Evolutionary conservation across 2,888 invertebrate species (phyloP).

Genomic region (Tillus elongatus): DNA sequence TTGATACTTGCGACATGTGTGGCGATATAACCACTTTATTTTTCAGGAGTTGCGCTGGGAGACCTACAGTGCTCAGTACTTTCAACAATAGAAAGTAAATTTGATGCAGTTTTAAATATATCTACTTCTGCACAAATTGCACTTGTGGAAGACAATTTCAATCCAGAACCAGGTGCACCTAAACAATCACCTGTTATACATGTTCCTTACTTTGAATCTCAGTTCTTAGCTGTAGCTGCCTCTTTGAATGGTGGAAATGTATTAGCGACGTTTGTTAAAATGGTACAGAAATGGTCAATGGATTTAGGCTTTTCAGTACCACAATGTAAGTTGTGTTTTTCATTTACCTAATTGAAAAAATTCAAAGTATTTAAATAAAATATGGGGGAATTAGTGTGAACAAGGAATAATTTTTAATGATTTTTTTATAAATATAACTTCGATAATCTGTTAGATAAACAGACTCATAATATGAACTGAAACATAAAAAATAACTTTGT

Average conservation of each 20-base stretch:
- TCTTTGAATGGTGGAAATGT: constrained; percentile 80
- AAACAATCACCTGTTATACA: constrained; percentile 52
- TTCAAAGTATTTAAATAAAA: too few species aligned
- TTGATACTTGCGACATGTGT: too few species aligned
- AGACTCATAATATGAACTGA: too few species aligned
- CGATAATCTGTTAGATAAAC: too few species aligned
- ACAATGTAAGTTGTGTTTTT: constrained; percentile 56
- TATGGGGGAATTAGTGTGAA: too few species aligned
- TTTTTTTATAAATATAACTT: too few species aligned
- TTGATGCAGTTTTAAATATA: constrained; percentile 70
- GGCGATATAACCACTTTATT: too few species aligned
- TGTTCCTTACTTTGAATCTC: constrained; percentile 67
- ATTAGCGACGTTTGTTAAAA: constrained; percentile 69
- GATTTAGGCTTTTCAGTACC: constrained; percentile 67
- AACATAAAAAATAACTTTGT: too few species aligned
- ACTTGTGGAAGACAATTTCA: constrained; percentile 54
- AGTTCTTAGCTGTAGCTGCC: constrained; percentile 71
- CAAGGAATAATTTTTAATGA: too few species aligned
- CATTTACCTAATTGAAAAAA: too few species aligned
- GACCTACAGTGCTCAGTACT: constrained; percentile 80
- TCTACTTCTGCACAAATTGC: constrained; percentile 82
- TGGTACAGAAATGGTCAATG: constrained; percentile 70
- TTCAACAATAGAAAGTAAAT: constrained; percentile 55
- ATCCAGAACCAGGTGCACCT: constrained; percentile 36
- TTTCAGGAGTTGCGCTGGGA: constrained; percentile 60